A percentile compares a stretch with the other conserved stretches of the same genome.
phyloP scores from a whole-genome alignment of 2,888 invertebrate species.

The Yponomeuta cagnagella region DNA sequence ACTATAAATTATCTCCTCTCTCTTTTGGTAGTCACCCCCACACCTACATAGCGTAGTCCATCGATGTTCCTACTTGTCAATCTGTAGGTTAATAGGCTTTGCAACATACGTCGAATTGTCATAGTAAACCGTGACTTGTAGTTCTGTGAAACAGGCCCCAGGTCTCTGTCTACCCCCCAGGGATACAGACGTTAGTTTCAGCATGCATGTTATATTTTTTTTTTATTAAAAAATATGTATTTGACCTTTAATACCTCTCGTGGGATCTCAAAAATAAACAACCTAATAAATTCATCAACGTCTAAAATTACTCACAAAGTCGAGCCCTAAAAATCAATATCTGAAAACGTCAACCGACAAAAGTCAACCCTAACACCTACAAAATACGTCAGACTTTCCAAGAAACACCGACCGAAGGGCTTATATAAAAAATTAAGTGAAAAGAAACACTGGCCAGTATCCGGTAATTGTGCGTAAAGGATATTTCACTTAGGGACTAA shows the following conservation, averaged over 20 bases:
- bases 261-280: not conserved
- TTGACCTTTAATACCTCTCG: not conserved
- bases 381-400: not conserved
- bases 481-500: slow-evolving; percentile 18
- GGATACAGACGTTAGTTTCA: too few species aligned
- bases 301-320: not conserved
- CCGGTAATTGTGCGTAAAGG: slow-evolving; percentile 24
- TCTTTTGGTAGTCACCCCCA: too few species aligned
- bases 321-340: not conserved
- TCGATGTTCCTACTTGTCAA: too few species aligned
- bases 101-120: too few species aligned
- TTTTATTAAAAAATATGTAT: too few species aligned
- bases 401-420: not conserved
- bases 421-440: not conserved
- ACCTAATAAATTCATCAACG: not conserved
- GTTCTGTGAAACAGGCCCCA: too few species aligned
- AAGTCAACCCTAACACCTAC: not conserved
- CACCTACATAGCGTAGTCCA: too few species aligned
- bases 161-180: too few species aligned
- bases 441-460: slow-evolving; percentile 12
- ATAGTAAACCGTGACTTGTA: too few species aligned
- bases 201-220: too few species aligned
- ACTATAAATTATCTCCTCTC: too few species aligned
- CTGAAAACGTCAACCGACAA: not conserved
- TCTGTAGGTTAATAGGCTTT: too few species aligned